Evolutionary conservation across 2,113 vertebrate species (phyloP), one percentile per base, ranked within the genome.

Genomic region (Lepisosteus oculatus): DNA sequence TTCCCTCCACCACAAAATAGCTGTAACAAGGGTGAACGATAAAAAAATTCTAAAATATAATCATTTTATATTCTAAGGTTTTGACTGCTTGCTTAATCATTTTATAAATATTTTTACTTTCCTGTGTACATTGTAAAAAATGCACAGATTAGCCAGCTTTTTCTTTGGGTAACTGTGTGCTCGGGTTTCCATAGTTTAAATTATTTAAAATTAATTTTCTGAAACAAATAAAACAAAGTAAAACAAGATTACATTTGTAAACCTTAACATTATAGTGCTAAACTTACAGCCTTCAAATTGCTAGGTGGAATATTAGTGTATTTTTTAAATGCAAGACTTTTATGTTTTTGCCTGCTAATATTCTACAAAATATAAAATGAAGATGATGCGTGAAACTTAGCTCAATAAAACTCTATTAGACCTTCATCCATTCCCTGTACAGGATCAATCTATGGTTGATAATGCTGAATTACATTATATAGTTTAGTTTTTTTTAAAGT

Each of bases 401-500:
- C 3, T 44, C 13, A 61, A 5, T 55, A 41, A 72, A 59, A 67
- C 43, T 56, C n/a, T 42, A 63, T 62, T 12, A n/a, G 13, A 43
- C 59, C 61, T 6, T 59, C 47, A 69, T 42, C 61, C 15, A 65
- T 70, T 70, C 62, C 61, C 51, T 64, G 45, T 69, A 67, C 68
- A 71, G 67, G 55, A 65, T 2, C 61, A n/a, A 45, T 68, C 6
- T 65, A 11, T 42, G 63, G 74, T 72, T 78, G 71, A 9, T 51
- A 51, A 2, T 82, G 3, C 0, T 59, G 45, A 17, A 70, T 47
- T 72, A 67, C 45, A 77, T 55, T 66, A 72, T 7, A 68, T 71
- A 47, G 71, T 77, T 64, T 76, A 71, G 72, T 63, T 47, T 56
- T 71, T 45, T 45, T 41, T 57, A 76, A 80, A 81, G 68, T 65